Conservation (phyloP, 2,113 vertebrate genomes). For the Lethenteron reissneri region DNA sequence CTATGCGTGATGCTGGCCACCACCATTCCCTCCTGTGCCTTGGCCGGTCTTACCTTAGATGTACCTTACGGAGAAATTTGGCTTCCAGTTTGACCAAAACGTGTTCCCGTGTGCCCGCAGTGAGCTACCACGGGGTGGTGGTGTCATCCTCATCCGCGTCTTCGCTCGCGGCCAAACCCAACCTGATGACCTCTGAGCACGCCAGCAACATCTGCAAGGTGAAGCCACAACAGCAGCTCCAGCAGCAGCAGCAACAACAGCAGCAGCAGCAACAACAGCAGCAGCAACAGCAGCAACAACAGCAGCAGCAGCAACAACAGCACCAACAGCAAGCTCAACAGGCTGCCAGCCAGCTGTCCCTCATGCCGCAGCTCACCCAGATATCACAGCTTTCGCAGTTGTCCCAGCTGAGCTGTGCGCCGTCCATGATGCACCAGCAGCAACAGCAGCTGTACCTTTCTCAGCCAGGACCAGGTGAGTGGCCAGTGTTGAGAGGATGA, state of each 20-base stretch:
- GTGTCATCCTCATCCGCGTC: too few species aligned
- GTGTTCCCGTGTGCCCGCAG: constrained; percentile 55
- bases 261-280: constrained; percentile 15
- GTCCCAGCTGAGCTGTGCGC: constrained; percentile 75
- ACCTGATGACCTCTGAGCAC: too few species aligned
- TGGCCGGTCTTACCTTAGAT: too few species aligned
- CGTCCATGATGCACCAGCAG: constrained; percentile 69
- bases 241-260: constrained; percentile 19
- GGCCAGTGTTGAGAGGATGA: too few species aligned
- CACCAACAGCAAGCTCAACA: constrained; percentile 25
- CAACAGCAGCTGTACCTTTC: constrained; percentile 95
- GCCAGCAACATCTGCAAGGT: too few species aligned
- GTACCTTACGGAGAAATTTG: too few species aligned
- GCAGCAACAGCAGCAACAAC: constrained; percentile 12
- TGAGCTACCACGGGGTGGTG: constrained; percentile 33
- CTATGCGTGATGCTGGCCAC: too few species aligned
- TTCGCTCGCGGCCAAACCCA: too few species aligned
- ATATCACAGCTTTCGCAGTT: constrained; percentile 28
- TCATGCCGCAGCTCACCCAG: constrained; percentile 17
- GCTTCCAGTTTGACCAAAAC: constrained; percentile 23
- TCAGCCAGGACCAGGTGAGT: constrained; percentile 83
- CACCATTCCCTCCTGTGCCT: too few species aligned
- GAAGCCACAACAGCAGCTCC: too few species aligned
- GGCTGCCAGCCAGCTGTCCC: constrained; percentile 62
- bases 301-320: constrained; percentile 17